These are phyloP conservation scores for Halocaridina rubra DNA, from an alignment of 2,888 invertebrate species.

Conservation along the genomic window DNA sequence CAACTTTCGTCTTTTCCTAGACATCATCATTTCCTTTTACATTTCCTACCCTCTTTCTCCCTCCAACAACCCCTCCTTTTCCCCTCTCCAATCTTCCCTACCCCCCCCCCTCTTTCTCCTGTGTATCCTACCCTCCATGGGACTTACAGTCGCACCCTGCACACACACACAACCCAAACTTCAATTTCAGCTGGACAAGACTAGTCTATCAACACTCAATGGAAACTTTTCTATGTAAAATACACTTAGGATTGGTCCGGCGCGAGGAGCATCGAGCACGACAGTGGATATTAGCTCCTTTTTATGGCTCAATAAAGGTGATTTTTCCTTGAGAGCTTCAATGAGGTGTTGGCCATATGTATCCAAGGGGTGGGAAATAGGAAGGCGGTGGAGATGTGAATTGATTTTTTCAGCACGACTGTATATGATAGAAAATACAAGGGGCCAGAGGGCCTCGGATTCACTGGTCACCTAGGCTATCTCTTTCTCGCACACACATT, in stretches of 20 bases:
- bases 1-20: not conserved
- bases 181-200: slow-evolving; percentile 52
- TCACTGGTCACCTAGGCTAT: not conserved
- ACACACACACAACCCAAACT: slow-evolving; percentile 32
- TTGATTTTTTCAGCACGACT: slow-evolving; percentile 59
- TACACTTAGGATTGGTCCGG: slow-evolving; percentile 22
- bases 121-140: not conserved
- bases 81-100: not conserved
- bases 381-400: slow-evolving; percentile 45
- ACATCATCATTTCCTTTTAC: not conserved
- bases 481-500: not conserved
- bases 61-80: not conserved
- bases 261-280: not conserved
- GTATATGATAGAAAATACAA: slow-evolving; percentile 53
- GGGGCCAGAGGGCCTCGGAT: not conserved
- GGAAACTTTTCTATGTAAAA: slow-evolving; percentile 59
- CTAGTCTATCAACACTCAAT: slow-evolving; percentile 58
- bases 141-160: slow-evolving; percentile 3
- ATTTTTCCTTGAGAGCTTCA: not conserved
- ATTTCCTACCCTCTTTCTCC: not conserved
- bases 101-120: not conserved
- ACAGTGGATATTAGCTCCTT: not conserved
- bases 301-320: not conserved
- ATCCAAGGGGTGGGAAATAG: slow-evolving; percentile 10
- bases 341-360: not conserved